Percentiles rank a stretch among this genome's conserved stretches.
These are phyloP conservation scores for Meteorus colon DNA, from an alignment of 2,888 invertebrate genomes.

Conservation along the genomic window DNA sequence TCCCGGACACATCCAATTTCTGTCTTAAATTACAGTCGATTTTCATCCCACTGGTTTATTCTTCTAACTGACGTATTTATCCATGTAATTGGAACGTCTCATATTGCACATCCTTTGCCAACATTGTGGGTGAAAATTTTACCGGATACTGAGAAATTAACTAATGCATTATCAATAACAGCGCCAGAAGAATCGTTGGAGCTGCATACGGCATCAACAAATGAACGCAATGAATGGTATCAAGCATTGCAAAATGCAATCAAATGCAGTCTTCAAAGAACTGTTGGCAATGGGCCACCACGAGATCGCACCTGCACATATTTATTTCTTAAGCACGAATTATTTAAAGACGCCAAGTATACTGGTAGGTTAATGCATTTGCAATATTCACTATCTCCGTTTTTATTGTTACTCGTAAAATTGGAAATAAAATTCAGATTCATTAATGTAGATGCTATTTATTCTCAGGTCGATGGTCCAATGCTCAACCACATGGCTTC, in stretches of 20 bases:
- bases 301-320: conserved; percentile 82
- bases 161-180: conserved; percentile 80
- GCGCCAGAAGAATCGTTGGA: conserved; percentile 87
- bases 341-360: conserved; percentile 86
- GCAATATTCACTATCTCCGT: no score
- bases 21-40: conserved; percentile 81
- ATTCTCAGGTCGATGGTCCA: conserved; percentile 81
- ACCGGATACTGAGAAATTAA: conserved; percentile 79
- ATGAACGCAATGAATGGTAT: conserved; percentile 87
- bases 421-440: conserved; percentile 16
- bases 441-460: conserved; percentile 10
- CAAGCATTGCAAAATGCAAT: conserved; percentile 85
- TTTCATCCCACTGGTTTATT: conserved; percentile 87
- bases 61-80: conserved; percentile 88
- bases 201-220: conserved; percentile 79
- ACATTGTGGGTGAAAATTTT: conserved; percentile 88
- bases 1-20: conserved; percentile 83
- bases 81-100: conserved; percentile 81
- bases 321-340: conserved; percentile 81
- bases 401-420: no score
- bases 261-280: conserved; percentile 79
- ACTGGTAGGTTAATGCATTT: conserved; percentile 73
- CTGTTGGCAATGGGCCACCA: conserved; percentile 80
- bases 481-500: conserved; percentile 87
- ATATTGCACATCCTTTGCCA: conserved; percentile 80